Conservation (phyloP, 2,888 invertebrate genomes). For the Fragum fragum region DNA sequence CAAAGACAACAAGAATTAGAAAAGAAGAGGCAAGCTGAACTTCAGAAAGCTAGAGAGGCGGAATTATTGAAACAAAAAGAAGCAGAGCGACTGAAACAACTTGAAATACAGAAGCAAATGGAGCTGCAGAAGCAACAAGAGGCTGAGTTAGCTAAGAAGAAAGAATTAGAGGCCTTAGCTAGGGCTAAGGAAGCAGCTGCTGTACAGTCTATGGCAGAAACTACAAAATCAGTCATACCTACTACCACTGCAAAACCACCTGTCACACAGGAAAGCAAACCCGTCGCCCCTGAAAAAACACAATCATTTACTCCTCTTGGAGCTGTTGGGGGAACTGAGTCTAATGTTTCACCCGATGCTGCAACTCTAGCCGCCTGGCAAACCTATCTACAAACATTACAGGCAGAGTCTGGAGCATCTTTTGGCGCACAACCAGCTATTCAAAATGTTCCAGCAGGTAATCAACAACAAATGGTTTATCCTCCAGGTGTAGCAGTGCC, state of each 20-base stretch:
- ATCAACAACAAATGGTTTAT: neutral
- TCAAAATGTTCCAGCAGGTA: neutral
- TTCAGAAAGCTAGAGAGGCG: slow-evolving; percentile 15
- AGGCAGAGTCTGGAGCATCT: neutral
- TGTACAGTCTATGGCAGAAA: neutral
- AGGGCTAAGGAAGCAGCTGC: slow-evolving; percentile 24
- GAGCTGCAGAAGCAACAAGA: slow-evolving; percentile 18
- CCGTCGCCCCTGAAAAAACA: slow-evolving; percentile 11
- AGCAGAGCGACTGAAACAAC: neutral
- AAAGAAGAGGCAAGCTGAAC: slow-evolving; percentile 25
- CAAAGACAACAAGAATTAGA: slow-evolving; percentile 25
- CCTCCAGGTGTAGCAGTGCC: neutral
- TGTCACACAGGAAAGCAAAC: neutral
- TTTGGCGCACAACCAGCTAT: neutral
- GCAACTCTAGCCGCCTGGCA: slow-evolving; percentile 55
- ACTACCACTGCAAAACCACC: neutral
- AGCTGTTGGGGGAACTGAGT: slow-evolving; percentile 38
- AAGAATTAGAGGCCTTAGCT: slow-evolving; percentile 1
- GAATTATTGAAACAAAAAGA: slow-evolving; percentile 34
- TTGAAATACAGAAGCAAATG: slow-evolving; percentile 13
- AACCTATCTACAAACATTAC: slow-evolving; percentile 47
- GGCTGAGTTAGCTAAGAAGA: slow-evolving; percentile 15
- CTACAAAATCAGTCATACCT: neutral
- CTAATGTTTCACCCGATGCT: slow-evolving; percentile 28
- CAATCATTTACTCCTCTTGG: slow-evolving; percentile 52